Percentiles rank a stretch among this genome's conserved stretches.
Conservation (phyloP, 2,113 vertebrate genomes). For the Pterocles burchelli region DNA sequence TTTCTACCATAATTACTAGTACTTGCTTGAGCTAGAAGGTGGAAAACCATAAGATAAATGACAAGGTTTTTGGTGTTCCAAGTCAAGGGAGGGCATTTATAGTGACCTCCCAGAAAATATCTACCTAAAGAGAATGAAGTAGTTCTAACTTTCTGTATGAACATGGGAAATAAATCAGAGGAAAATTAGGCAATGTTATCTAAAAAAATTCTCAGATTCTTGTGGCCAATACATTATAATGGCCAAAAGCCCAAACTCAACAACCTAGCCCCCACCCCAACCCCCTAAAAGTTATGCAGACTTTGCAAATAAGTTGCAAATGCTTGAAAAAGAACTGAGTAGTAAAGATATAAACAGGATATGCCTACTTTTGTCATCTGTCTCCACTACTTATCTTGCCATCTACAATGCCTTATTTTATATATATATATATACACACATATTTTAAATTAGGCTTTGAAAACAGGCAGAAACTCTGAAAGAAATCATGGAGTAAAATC, state of each 20-base stretch:
- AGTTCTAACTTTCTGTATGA: neutral
- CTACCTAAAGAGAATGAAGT: neutral
- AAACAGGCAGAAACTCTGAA: neutral
- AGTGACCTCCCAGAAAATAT: neutral
- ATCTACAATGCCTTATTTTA: neutral
- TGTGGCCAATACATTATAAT: neutral
- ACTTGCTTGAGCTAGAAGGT: neutral
- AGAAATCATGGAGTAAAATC: neutral
- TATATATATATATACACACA: neutral
- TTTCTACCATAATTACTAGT: neutral
- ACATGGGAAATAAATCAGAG: neutral
- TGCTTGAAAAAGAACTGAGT: neutral
- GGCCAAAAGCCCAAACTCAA: neutral
- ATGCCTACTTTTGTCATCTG: neutral
- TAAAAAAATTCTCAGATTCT: neutral
- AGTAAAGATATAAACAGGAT: neutral
- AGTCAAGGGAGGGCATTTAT: neutral
- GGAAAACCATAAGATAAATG: neutral
- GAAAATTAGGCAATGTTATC: neutral
- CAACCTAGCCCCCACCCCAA: fast-evolving
- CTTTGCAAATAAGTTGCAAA: neutral
- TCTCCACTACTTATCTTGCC: neutral
- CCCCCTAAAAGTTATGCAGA: neutral
- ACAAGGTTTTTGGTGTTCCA: neutral
- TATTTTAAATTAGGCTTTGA: neutral